phyloP scores from a whole-genome alignment of 2,797 vertebrate species.

The Knipowitschia caucasica region DNA sequence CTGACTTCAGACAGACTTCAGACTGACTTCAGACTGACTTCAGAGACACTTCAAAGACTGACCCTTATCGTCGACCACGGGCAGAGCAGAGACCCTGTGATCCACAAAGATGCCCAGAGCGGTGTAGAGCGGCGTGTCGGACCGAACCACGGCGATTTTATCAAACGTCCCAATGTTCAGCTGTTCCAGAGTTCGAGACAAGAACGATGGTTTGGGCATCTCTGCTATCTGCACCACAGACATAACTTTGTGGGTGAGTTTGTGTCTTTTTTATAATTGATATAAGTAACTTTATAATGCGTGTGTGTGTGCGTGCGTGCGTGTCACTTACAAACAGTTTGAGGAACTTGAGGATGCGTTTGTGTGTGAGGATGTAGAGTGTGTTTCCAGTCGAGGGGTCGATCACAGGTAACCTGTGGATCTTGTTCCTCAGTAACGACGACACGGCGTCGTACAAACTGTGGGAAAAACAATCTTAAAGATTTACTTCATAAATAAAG shows the following conservation, averaged over 20 bases:
- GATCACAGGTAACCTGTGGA: conserved; percentile 95
- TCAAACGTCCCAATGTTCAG: conserved; percentile 90
- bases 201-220: conserved; percentile 91
- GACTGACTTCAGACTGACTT: no score
- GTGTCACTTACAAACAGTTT: conserved; percentile 98
- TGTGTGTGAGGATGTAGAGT: conserved; percentile 96
- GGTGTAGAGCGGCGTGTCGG: conserved; percentile 90
- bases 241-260: no score
- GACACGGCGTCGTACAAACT: conserved; percentile 95
- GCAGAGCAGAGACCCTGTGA: conserved; percentile 91
- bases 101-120: conserved; percentile 97
- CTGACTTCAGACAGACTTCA: no score
- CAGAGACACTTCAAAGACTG: not conserved
- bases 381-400: conserved; percentile 95
- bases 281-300: no score
- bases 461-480: conserved; percentile 12
- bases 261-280: no score
- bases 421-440: conserved; percentile 93
- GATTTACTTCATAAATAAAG: no score
- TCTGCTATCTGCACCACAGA: conserved; percentile 83
- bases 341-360: conserved; percentile 97
- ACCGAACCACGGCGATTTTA: conserved; percentile 90
- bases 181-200: conserved; percentile 84
- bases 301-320: no score
- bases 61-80: conserved; percentile 94